phyloP scores from a whole-genome alignment of 2,113 vertebrate species.

The Tapirus terrestris region DNA sequence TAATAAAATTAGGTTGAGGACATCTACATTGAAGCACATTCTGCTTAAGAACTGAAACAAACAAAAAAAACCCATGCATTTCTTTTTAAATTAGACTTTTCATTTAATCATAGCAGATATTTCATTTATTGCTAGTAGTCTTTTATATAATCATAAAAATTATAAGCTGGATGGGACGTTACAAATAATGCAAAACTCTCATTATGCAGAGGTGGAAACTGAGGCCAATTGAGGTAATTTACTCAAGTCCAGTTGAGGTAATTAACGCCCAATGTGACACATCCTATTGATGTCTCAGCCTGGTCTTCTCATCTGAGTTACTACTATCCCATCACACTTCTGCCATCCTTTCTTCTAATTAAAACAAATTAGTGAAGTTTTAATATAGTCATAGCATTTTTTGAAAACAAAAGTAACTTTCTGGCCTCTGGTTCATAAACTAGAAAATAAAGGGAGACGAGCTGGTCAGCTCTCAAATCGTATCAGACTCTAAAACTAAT shows the following conservation, averaged over 20 bases:
- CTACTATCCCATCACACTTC: not conserved
- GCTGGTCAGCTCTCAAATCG: not conserved
- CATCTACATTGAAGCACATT: not conserved
- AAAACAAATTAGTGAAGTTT: not conserved
- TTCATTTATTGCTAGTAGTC: constrained; percentile 9
- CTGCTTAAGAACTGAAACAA: not conserved
- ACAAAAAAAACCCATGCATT: not conserved
- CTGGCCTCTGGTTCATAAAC: not conserved
- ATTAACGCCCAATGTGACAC: not conserved
- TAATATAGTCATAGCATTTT: not conserved
- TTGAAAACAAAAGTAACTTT: not conserved
- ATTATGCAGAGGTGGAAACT: not conserved
- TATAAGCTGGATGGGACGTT: not conserved
- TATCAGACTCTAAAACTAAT: not conserved
- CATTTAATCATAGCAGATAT: not conserved
- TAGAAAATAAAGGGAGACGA: not conserved
- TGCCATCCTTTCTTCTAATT: not conserved
- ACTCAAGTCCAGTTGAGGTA: too few species aligned
- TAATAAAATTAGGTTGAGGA: constrained; percentile 7
- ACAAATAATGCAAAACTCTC: not conserved
- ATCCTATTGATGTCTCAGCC: not conserved
- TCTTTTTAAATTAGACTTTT: constrained; percentile 12
- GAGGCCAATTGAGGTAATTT: not conserved
- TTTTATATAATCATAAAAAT: not conserved
- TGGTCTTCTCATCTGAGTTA: not conserved